Evolutionary conservation across 1,140 invertebrate genomes (phyloP).

Genomic region (Globodera rostochiensis): DNA sequence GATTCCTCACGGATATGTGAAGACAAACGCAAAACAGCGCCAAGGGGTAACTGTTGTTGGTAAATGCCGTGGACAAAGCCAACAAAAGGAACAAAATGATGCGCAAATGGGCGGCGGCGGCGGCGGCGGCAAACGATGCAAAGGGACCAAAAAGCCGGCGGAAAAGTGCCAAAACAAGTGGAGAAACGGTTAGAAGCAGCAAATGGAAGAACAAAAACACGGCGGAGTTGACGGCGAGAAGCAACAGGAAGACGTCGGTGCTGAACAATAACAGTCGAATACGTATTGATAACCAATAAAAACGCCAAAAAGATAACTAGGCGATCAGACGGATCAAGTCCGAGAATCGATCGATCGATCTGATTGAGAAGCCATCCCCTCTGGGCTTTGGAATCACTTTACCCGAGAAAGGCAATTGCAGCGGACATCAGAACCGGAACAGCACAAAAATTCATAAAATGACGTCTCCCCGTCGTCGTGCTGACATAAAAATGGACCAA

Average conservation of each 20-base stretch:
- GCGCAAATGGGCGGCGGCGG: not conserved
- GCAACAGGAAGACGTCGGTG: not conserved
- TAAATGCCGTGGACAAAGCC: not conserved
- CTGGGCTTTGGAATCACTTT: not conserved
- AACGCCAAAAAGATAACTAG: no score
- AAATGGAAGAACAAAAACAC: not conserved
- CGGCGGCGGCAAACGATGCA: no score
- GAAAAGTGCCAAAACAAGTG: not conserved
- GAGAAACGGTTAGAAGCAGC: not conserved
- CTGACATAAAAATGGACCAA: slow-evolving; percentile 2
- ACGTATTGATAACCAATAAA: no score
- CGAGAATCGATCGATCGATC: not conserved
- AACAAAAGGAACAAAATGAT: not conserved
- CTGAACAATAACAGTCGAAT: not conserved
- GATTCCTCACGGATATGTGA: not conserved
- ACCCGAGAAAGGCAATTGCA: not conserved
- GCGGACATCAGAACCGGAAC: not conserved
- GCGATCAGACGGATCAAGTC: no score
- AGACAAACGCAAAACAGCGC: not conserved
- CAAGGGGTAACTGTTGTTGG: not conserved
- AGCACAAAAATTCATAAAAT: not conserved
- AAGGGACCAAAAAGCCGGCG: not conserved
- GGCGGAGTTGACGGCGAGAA: not conserved
- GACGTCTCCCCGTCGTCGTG: not conserved
- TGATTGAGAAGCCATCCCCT: not conserved